Evolutionary conservation across 35 echinoderm and acorn worm genomes (phyloP).

Genomic region (Heliocidaris erythrogramma): DNA sequence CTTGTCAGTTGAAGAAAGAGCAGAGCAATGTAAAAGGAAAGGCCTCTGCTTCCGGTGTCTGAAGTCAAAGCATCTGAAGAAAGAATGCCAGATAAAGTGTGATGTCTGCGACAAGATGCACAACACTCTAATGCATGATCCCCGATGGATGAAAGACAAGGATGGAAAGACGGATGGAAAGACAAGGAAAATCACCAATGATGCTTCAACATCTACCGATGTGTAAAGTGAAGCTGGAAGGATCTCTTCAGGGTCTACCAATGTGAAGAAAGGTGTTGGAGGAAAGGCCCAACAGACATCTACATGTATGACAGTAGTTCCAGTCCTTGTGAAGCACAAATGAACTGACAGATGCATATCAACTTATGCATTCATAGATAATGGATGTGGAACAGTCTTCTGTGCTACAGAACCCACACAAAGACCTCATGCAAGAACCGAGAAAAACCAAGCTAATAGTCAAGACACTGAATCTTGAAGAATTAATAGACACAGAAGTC

Average conservation of each 20-base stretch:
- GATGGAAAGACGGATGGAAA: too few relatives aligned
- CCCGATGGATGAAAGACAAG: not conserved
- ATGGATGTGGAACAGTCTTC: too few relatives aligned
- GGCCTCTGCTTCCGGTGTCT: conserved; percentile 58
- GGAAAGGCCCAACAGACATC: not conserved
- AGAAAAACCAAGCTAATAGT: conserved; percentile 25
- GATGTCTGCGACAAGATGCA: too few relatives aligned
- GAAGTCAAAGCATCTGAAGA: conserved; percentile 7
- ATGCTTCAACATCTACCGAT: not conserved
- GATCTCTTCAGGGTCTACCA: not conserved
- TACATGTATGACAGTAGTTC: not conserved
- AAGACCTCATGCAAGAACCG: conserved; percentile 14
- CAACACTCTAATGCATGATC: conserved; percentile 23
- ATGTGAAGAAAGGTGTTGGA: not conserved
- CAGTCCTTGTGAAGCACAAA: too few relatives aligned
- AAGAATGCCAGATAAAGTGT: conserved; percentile 44
- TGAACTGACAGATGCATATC: too few relatives aligned
- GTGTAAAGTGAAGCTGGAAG: not conserved
- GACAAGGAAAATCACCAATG: not conserved
- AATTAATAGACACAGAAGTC: conserved; percentile 31
- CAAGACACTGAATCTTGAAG: conserved; percentile 29
- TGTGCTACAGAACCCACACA: not conserved
- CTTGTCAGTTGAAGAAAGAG: conserved; percentile 40
- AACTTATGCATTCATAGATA: too few relatives aligned
- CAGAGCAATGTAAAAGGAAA: conserved; percentile 9